Percentiles rank a stretch among this genome's conserved stretches.
phyloP scores from a whole-genome alignment of 2,888 invertebrate genomes.

The Brassicogethes aeneus region DNA sequence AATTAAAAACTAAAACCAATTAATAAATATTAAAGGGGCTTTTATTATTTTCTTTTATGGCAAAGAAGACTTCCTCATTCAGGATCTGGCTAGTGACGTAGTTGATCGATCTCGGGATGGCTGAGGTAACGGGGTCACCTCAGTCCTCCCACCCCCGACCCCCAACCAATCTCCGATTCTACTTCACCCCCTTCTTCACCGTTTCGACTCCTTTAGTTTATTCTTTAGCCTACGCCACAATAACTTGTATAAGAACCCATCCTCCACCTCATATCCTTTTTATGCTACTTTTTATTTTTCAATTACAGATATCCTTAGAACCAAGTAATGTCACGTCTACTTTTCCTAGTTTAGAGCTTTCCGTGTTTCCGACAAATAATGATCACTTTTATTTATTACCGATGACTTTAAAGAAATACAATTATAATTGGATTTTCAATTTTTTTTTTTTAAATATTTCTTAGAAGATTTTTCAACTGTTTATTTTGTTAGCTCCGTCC shows the following conservation, averaged over 20 bases:
- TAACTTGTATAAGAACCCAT: background rate
- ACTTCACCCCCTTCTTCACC: background rate
- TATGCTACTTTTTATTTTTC: background rate
- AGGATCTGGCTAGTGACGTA: conserved; percentile 28
- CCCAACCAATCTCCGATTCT: background rate
- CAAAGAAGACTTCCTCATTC: conserved; percentile 5
- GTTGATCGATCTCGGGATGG: conserved; percentile 30
- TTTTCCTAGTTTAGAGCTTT: background rate
- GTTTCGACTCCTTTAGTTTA: background rate
- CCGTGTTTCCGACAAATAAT: too few species aligned
- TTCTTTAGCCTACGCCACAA: background rate
- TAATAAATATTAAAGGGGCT: background rate
- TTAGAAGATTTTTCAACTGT: too few species aligned
- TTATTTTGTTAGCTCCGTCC: too few species aligned
- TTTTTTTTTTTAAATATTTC: too few species aligned
- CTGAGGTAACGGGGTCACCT: conserved; percentile 30
- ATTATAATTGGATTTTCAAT: too few species aligned
- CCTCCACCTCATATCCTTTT: background rate
- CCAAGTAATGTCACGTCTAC: background rate
- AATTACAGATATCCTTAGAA: background rate
- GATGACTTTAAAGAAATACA: too few species aligned
- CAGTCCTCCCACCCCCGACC: conserved; percentile 20
- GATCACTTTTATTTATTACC: too few species aligned
- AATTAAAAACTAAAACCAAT: background rate
- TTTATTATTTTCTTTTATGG: background rate